phyloP scores from a whole-genome alignment of 2,888 invertebrate species.

The Tethea ocularis region DNA sequence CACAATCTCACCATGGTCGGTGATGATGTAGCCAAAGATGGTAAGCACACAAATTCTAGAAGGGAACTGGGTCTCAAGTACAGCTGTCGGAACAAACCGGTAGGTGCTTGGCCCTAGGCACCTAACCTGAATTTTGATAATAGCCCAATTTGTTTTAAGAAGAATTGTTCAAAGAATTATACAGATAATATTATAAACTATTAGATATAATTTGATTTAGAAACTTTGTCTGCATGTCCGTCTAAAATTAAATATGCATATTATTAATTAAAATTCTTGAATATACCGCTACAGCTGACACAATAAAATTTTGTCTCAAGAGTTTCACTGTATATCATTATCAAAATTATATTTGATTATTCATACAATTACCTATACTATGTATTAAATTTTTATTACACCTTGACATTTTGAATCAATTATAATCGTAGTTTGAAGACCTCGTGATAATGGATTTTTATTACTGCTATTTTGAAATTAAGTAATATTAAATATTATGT shows the following conservation, averaged over 20 bases:
- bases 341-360: too few species aligned
- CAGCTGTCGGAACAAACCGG: too few species aligned
- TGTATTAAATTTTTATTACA: not conserved
- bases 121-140: too few species aligned
- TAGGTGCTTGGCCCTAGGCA: too few species aligned
- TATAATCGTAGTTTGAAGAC: not conserved
- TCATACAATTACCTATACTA: not conserved
- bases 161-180: too few species aligned
- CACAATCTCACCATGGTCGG: too few species aligned
- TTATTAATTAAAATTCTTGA: not conserved
- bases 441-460: not conserved
- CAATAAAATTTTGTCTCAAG: not conserved
- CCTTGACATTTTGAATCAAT: not conserved
- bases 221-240: not conserved
- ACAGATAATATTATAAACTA: too few species aligned
- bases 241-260: conserved; percentile 1
- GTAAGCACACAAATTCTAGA: too few species aligned
- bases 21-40: too few species aligned
- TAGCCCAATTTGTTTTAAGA: too few species aligned
- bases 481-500: not conserved
- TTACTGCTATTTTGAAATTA: not conserved
- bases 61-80: too few species aligned
- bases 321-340: not conserved
- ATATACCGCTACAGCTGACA: not conserved
- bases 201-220: not conserved